These are phyloP conservation scores for Parasteatoda lunata DNA, from an alignment of 2,888 invertebrate species.

Conservation along the genomic window DNA sequence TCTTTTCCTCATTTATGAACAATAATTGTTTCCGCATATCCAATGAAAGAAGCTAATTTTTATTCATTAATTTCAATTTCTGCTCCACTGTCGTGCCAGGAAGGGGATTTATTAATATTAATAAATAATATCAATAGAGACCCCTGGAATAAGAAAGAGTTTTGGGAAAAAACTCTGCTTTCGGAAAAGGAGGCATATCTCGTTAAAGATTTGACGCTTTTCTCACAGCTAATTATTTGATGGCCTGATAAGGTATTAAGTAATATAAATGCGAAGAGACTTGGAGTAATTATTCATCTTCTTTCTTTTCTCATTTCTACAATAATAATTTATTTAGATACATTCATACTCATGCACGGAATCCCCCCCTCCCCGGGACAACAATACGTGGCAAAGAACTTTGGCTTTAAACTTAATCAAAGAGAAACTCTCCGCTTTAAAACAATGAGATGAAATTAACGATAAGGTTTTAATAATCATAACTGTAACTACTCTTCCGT, in stretches of 20 bases:
- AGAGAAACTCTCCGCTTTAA: slow-evolving; percentile 20
- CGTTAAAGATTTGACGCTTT: slow-evolving; percentile 47
- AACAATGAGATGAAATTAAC: slow-evolving; percentile 42
- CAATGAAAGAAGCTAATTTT: slow-evolving; percentile 49
- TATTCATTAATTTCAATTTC: slow-evolving; percentile 65
- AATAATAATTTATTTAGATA: slow-evolving; percentile 66
- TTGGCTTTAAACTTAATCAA: slow-evolving; percentile 36
- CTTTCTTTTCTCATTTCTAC: slow-evolving; percentile 1
- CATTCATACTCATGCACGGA: slow-evolving; percentile 29
- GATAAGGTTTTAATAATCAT: slow-evolving; percentile 60
- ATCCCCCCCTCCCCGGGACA: neutral
- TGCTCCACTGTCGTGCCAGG: slow-evolving; percentile 3
- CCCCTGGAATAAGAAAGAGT: neutral
- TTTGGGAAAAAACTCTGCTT: slow-evolving; percentile 14
- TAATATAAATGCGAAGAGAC: slow-evolving; percentile 57
- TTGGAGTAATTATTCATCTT: slow-evolving; percentile 53
- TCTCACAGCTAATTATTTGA: slow-evolving; percentile 54
- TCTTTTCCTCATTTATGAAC: neutral
- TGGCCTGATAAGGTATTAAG: slow-evolving; percentile 58
- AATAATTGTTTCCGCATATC: neutral
- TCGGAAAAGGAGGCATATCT: slow-evolving; percentile 12
- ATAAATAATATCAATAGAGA: slow-evolving; percentile 61
- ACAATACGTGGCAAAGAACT: neutral
- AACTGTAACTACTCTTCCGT: slow-evolving; percentile 13
- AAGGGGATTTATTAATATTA: slow-evolving; percentile 60